Base-by-base conservation (phyloP, 2,888 invertebrate species). In the Harpalus rubripes region DNA sequence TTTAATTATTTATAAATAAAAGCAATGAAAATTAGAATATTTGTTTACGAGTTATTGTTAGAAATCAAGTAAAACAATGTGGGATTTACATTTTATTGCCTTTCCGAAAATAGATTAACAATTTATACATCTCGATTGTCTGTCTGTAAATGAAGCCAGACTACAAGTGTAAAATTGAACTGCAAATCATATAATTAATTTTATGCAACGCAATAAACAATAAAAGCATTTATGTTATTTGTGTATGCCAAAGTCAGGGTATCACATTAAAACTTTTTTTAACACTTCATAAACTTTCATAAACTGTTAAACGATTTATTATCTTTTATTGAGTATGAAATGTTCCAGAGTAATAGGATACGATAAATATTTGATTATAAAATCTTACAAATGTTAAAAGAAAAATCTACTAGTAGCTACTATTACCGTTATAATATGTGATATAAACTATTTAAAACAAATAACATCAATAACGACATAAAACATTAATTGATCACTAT, bases 221-320 rank as follows among this genome's bases (percentile, higher is more conserved):
- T 41, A 44, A 44, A 44, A 44, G 12, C 8, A 72, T 72, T 72
- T 72, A 44, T 68, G 68, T 39, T 41, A 72, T 72, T 16, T 72
- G 72, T 18, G 15, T 72, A 72, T 72, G 72, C 72, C 72, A 72
- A 44, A 68, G n/a, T 8, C n/a, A 65, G 15, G n/a, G 12, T 65
- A 26, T 65, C 32, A 65, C 26, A 65, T 26, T 6, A 16, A 44
- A 72, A 44, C 72, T 8, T 68, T 32, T 39, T 44, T 44, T 72
- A 72, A 39, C 18, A 72, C 72, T 72, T 44, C 7, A 22, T 44
- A 16, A 72, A 44, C 72, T 72, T 10, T 72, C 7, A 22, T 44
- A 16, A 72, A 44, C 72, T 72, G 15, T 72, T 41, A 72, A 41
- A 44, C 6, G 41, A 72, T 72, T 72, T 41, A 15, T 16, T 39